Evolutionary conservation across 2,113 vertebrate genomes (phyloP).

Genomic region (Antechinus flavipes): DNA sequence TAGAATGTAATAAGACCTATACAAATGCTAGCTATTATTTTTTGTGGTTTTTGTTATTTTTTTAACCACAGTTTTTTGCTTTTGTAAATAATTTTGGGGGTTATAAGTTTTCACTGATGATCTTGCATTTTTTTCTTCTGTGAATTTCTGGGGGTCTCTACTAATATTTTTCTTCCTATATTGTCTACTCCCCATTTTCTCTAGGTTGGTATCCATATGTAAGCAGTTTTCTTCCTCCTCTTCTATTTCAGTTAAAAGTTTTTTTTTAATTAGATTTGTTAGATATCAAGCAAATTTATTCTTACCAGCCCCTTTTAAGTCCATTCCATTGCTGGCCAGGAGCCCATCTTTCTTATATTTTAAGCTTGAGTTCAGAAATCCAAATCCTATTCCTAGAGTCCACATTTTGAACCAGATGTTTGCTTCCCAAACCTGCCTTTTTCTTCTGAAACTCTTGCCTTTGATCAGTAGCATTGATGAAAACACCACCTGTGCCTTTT

Average conservation of each 20-base stretch:
- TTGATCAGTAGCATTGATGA: neutral
- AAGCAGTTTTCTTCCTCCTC: neutral
- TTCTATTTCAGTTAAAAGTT: neutral
- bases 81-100: neutral
- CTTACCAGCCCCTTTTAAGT: neutral
- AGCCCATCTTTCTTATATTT: neutral
- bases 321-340: neutral
- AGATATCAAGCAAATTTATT: neutral
- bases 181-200: neutral
- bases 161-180: neutral
- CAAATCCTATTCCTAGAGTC: neutral
- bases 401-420: neutral
- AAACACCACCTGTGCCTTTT: neutral
- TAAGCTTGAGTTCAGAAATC: neutral
- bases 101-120: neutral
- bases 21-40: neutral
- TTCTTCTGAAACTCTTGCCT: neutral
- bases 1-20: neutral
- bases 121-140: neutral
- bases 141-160: neutral
- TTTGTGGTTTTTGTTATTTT: neutral
- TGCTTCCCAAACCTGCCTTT: neutral
- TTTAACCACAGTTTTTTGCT: neutral
- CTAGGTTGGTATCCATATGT: neutral
- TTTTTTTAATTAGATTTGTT: neutral